Base-by-base conservation (phyloP, 2,888 invertebrate genomes). In the Nipponacmea schrenckii region DNA sequence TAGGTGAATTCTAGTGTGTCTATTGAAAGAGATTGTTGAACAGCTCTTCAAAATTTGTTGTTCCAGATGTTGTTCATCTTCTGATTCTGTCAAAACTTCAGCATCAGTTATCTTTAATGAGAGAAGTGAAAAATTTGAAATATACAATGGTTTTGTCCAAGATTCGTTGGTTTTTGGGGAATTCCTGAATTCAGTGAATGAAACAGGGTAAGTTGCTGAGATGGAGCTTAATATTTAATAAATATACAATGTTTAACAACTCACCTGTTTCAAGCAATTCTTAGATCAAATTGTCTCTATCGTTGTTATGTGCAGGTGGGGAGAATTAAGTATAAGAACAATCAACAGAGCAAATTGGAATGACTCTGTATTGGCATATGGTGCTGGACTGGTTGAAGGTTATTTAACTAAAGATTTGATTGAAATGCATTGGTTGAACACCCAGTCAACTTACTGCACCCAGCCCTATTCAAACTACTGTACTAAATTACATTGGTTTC, bases 331-430 rank as follows among this genome's bases (percentile, higher is more conserved):
- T 46, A 46, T 45, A 8, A 66, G 44, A 66, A 66, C 20, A 20
- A 92, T 95, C 67, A 93, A 94, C 90, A 94, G 94, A 0, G 92
- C 93, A 78, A 91, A 91, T 10, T 94, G 93, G 88, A 92, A 93
- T 1, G 95, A 95, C 86, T 92, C 92, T 81, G 92, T 94, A 62
- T 96, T 96, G 90, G 95, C 95, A 0, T 95, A 93, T 87, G 93
- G 94, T 1, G 96, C 96, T 1, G 96, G 96, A 10, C 91, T 94
- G 63, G 91, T 94, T 0, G 96, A 96, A 88, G 96, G 95, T 0
- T 93, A 93, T 27, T 88, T 95, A 5, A 94, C 96, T 12, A 71
- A 77, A 31, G 93, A 93, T 76, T 91, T 94, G 71, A 94, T 96
- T 79, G 92, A 93, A 87, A 92, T 93, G 82, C 94, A 94, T 85